A percentile compares a stretch with the other conserved stretches of the same genome.
Conservation (phyloP, 2,888 invertebrate species). For the Troides aeacus region DNA sequence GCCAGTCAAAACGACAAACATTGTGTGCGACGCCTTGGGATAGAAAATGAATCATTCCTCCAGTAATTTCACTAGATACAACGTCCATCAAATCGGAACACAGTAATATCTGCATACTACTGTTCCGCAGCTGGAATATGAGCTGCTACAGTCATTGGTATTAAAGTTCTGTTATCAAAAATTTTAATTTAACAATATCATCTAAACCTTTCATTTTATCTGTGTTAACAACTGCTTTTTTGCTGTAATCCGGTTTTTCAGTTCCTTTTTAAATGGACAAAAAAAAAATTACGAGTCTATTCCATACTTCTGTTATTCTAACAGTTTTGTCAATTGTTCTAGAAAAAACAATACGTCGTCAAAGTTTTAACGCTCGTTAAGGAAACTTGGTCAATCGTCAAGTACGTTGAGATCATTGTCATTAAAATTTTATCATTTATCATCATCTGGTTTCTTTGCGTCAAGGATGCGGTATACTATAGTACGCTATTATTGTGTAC, state of each 20-base stretch:
- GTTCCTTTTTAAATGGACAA: background rate
- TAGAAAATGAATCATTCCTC: too few species aligned
- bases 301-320: background rate
- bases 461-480: background rate
- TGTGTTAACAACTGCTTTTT: background rate
- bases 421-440: slow-evolving; percentile 34
- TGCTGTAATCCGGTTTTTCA: too few species aligned
- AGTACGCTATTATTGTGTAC: background rate
- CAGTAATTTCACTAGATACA: too few species aligned
- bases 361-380: slow-evolving; percentile 38
- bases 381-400: slow-evolving; percentile 34
- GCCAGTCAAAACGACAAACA: too few species aligned
- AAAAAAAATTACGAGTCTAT: background rate
- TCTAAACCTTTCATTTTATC: background rate
- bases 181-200: too few species aligned
- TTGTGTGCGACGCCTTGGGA: too few species aligned
- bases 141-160: background rate
- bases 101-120: too few species aligned
- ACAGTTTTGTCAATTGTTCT: slow-evolving; percentile 7
- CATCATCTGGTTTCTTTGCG: background rate
- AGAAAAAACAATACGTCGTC: slow-evolving; percentile 34
- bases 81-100: too few species aligned
- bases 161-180: too few species aligned
- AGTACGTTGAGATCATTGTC: slow-evolving; percentile 30
- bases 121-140: too few species aligned